Evolutionary conservation across 2,797 vertebrate genomes (phyloP).

Genomic region (Schizopygopsis pylzovi): DNA sequence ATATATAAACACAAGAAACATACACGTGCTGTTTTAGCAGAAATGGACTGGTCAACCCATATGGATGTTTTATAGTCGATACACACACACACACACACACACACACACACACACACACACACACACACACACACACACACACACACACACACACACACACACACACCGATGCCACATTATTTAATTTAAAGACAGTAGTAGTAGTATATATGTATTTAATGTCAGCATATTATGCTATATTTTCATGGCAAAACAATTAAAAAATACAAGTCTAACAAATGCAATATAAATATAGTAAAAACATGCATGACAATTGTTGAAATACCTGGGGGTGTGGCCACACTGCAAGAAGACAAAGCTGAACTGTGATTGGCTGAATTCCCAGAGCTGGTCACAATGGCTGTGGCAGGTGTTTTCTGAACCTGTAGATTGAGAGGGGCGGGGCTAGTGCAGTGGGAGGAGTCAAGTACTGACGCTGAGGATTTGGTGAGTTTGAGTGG

Average conservation of each 20-base stretch:
- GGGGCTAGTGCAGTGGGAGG: conserved; percentile 74
- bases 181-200: background rate
- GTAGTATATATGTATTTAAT: too few relatives aligned
- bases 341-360: conserved; percentile 74
- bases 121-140: too few relatives aligned
- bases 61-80: background rate
- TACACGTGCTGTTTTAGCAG: background rate
- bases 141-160: too few relatives aligned
- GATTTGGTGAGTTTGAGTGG: conserved; percentile 78
- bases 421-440: conserved; percentile 84
- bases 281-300: background rate
- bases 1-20: background rate
- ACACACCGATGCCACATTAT: background rate
- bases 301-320: background rate
- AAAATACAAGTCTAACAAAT: too few relatives aligned
- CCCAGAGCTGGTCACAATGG: conserved; percentile 75
- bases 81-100: too few relatives aligned
- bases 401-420: conserved; percentile 77
- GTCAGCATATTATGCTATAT: too few relatives aligned
- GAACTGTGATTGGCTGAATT: conserved; percentile 77
- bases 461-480: conserved; percentile 76
- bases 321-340: conserved; percentile 83
- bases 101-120: too few relatives aligned
- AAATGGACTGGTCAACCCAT: background rate
- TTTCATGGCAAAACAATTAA: too few relatives aligned